Evolutionary conservation across 2,113 vertebrate species (phyloP).

Genomic region (Ochotona princeps): DNA sequence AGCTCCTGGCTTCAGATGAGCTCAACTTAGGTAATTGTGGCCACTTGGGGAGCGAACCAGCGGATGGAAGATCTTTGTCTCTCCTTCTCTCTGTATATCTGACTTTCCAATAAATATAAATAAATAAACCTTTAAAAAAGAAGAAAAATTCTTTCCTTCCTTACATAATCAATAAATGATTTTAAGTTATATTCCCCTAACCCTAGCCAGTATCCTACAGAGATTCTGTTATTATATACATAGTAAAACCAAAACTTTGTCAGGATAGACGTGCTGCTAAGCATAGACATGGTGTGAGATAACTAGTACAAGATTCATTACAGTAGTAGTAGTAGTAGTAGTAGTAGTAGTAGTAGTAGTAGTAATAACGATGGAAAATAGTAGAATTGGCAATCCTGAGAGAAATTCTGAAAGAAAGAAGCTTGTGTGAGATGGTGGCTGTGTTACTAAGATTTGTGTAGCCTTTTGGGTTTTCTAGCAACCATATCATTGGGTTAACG

Average conservation of each 20-base stretch:
- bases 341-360: background rate
- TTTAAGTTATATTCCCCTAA: slow-evolving; percentile 27
- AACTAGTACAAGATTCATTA: background rate
- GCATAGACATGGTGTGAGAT: background rate
- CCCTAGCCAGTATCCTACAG: background rate
- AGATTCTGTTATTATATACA: background rate
- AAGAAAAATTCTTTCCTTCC: background rate
- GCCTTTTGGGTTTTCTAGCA: slow-evolving; percentile 8
- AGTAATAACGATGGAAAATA: background rate
- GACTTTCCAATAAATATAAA: background rate
- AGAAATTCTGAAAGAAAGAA: background rate
- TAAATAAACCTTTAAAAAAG: too few relatives aligned
- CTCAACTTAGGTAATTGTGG: too few relatives aligned
- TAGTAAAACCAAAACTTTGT: slow-evolving; percentile 15
- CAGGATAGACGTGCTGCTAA: background rate
- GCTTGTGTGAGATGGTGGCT: background rate
- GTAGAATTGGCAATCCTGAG: background rate
- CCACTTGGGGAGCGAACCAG: too few relatives aligned
- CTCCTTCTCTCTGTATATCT: background rate
- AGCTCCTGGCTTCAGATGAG: too few relatives aligned
- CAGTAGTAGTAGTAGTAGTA: background rate
- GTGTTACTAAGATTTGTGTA: background rate
- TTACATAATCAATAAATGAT: slow-evolving; percentile 6
- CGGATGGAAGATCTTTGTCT: too few relatives aligned
- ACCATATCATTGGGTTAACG: slow-evolving; percentile 10